Evolutionary conservation across 2,888 invertebrate species (phyloP).

Genomic region (Amphimallon solstitiale): DNA sequence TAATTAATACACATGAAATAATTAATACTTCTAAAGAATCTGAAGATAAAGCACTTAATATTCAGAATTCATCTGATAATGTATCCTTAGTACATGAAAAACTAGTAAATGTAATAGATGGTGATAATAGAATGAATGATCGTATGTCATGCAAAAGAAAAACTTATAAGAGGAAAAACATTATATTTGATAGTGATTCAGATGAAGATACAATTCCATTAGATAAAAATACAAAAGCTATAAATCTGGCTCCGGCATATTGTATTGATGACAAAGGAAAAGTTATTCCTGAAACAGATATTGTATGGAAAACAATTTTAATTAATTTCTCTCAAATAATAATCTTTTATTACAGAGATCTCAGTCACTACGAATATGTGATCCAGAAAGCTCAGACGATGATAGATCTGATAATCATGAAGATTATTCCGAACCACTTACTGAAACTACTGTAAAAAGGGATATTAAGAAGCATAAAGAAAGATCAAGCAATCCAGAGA

Average conservation of each 20-base stretch:
- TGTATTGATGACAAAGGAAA: constrained; percentile 44
- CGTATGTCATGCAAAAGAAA: background rate
- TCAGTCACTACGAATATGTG: constrained; percentile 64
- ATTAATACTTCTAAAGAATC: too few relatives aligned
- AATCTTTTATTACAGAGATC: constrained; percentile 50
- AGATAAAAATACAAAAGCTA: constrained; percentile 34
- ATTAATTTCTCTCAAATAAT: constrained; percentile 23
- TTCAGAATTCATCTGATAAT: background rate
- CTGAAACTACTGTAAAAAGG: constrained; percentile 31
- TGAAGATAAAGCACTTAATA: too few relatives aligned
- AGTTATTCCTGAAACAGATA: constrained; percentile 40
- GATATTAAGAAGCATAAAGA: constrained; percentile 23
- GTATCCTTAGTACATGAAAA: background rate
- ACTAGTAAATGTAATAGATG: background rate
- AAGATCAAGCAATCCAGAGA: constrained; percentile 35
- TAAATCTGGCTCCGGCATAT: constrained; percentile 40
- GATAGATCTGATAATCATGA: constrained; percentile 41
- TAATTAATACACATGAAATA: too few relatives aligned
- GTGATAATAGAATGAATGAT: background rate
- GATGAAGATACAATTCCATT: constrained; percentile 28
- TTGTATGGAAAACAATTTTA: constrained; percentile 11
- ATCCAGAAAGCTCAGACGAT: constrained; percentile 68
- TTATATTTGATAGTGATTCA: constrained; percentile 48
- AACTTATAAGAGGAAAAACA: background rate
- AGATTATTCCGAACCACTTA: constrained; percentile 30